Percentiles rank a stretch among this genome's conserved stretches.
Evolutionary conservation across 2,888 invertebrate genomes (phyloP).

Genomic region (Hipparchia sbordonii): DNA sequence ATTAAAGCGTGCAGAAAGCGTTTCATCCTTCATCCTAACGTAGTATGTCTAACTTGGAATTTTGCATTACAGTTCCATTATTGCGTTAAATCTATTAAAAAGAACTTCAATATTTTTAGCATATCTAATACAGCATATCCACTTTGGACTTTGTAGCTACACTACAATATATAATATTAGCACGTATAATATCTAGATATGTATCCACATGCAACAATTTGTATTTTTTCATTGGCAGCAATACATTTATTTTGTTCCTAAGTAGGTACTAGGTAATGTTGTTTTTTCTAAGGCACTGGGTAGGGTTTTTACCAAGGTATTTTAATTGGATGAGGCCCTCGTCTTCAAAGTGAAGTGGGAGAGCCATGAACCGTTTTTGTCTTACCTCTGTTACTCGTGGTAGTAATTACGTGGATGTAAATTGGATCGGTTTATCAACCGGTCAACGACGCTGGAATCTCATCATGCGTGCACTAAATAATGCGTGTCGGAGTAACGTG

Average conservation of each 20-base stretch:
- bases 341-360: constrained; percentile 47
- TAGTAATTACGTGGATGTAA: constrained; percentile 74
- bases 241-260: background rate
- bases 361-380: constrained; percentile 43
- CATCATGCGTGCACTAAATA: constrained; percentile 49
- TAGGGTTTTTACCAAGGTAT: constrained; percentile 22
- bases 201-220: no score
- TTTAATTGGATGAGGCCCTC: constrained; percentile 32
- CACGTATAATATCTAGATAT: no score
- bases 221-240: no score
- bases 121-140: background rate
- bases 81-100: background rate
- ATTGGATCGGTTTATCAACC: constrained; percentile 73
- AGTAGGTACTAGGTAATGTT: background rate
- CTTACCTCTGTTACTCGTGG: constrained; percentile 52
- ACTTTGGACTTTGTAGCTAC: background rate
- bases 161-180: no score
- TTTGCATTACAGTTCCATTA: constrained; percentile 12
- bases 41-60: constrained; percentile 30
- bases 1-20: constrained; percentile 29
- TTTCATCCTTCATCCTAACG: constrained; percentile 27
- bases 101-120: background rate
- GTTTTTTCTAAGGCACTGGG: background rate
- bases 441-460: constrained; percentile 58
- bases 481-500: constrained; percentile 35